A percentile compares a stretch with the other conserved stretches of the same genome.
Conservation (phyloP, 2,888 invertebrate genomes). For the Cecidostiba fungosa region DNA sequence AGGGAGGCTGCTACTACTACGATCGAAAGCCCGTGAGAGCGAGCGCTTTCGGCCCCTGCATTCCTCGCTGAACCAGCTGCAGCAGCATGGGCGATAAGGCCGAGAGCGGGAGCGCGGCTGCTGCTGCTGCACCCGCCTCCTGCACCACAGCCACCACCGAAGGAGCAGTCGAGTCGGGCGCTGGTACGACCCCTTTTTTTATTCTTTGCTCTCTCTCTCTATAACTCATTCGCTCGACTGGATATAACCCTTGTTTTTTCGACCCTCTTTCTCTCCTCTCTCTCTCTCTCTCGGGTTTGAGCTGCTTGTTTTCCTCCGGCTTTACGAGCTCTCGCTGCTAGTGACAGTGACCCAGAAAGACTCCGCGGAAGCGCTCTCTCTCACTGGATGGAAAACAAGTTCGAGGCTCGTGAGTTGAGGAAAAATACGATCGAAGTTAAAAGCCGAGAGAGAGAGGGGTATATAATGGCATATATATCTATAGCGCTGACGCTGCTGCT, state of each 20-base stretch:
- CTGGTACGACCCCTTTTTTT: conserved; percentile 61
- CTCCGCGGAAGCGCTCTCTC: not conserved
- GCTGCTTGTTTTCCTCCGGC: not conserved
- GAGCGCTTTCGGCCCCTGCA: not conserved
- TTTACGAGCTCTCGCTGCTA: not conserved
- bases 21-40: conserved; percentile 12
- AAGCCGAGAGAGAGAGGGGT: not conserved
- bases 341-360: conserved; percentile 12
- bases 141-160: conserved; percentile 4
- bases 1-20: conserved; percentile 17
- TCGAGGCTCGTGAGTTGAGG: not conserved
- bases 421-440: conserved; percentile 1
- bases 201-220: conserved; percentile 18
- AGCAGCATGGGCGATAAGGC: conserved; percentile 49
- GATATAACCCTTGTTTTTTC: too few species aligned
- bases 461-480: not conserved
- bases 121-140: not conserved
- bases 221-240: not conserved
- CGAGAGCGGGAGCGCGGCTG: conserved; percentile 32
- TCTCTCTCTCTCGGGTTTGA: not conserved
- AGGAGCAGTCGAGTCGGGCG: conserved; percentile 22
- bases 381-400: not conserved
- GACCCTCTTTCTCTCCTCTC: not conserved
- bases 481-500: not conserved
- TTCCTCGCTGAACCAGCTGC: not conserved